Percentiles rank a stretch among this genome's conserved stretches.
Conservation (phyloP, 2,113 vertebrate genomes). For the Leiothrix lutea region DNA sequence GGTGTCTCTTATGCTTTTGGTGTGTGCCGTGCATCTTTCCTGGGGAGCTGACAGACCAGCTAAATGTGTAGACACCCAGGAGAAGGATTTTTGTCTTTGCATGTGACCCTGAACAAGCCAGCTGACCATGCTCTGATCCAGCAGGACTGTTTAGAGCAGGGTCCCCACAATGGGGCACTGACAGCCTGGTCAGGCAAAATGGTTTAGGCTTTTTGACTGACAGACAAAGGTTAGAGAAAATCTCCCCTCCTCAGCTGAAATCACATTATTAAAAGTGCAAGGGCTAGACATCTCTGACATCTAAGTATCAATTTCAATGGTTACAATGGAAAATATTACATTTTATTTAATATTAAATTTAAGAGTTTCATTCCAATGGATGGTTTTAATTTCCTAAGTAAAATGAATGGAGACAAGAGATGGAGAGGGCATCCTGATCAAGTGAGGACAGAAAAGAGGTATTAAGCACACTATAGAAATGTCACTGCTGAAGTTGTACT, state of each 20-base stretch:
- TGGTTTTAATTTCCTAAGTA: neutral
- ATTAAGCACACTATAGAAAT: neutral
- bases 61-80: neutral
- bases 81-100: neutral
- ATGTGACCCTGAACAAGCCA: neutral
- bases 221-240: neutral
- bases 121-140: too few relatives aligned
- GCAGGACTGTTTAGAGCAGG: neutral
- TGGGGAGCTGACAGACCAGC: fast-evolving
- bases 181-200: neutral
- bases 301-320: neutral
- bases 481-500: neutral
- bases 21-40: neutral
- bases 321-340: neutral
- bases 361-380: neutral
- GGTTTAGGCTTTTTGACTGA: neutral
- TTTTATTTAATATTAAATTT: neutral
- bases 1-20: fast-evolving
- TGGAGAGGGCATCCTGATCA: neutral
- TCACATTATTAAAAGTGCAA: neutral
- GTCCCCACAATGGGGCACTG: neutral
- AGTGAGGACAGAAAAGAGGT: neutral
- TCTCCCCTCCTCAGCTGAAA: neutral
- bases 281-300: neutral
- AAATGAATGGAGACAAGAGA: neutral